Conservation (phyloP, 2,113 vertebrate genomes). For the Phrynocephalus versicolor region DNA sequence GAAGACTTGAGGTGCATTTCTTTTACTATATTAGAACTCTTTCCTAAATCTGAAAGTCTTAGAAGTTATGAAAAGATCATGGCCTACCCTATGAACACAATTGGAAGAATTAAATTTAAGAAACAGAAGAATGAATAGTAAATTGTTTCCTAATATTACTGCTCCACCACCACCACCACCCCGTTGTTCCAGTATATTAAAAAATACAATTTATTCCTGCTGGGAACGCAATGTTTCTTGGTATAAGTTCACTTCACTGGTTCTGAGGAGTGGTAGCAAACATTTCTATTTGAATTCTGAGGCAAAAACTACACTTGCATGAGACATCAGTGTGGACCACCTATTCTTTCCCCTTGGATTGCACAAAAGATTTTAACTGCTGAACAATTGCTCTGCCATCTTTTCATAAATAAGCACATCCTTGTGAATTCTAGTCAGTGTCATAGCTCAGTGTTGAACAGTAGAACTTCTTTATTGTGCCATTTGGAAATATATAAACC, state of each 20-base stretch:
- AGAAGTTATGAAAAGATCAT: conserved; percentile 38
- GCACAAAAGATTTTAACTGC: background rate
- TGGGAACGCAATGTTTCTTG: too few relatives aligned
- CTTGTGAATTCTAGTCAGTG: conserved; percentile 16
- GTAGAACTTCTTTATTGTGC: conserved; percentile 4
- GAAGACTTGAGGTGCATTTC: conserved; percentile 34
- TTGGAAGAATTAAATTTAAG: background rate
- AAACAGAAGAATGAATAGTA: background rate
- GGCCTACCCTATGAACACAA: background rate
- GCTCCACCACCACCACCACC: too few relatives aligned
- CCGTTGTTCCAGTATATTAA: too few relatives aligned
- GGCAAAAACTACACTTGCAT: background rate
- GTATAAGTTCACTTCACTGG: too few relatives aligned
- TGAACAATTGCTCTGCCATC: background rate
- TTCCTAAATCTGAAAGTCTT: conserved; percentile 1
- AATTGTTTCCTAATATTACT: too few relatives aligned
- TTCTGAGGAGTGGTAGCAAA: too few relatives aligned
- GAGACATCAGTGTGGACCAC: too few relatives aligned
- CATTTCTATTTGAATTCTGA: background rate
- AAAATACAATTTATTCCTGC: too few relatives aligned
- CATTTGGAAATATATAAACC: conserved; percentile 24
- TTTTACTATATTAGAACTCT: conserved; percentile 33
- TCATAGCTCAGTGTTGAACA: background rate
- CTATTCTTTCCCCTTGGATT: background rate
- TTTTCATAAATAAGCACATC: background rate